These are phyloP conservation scores for Cyclura pinguis DNA, from an alignment of 2,797 vertebrate genomes.

Conservation along the genomic window DNA sequence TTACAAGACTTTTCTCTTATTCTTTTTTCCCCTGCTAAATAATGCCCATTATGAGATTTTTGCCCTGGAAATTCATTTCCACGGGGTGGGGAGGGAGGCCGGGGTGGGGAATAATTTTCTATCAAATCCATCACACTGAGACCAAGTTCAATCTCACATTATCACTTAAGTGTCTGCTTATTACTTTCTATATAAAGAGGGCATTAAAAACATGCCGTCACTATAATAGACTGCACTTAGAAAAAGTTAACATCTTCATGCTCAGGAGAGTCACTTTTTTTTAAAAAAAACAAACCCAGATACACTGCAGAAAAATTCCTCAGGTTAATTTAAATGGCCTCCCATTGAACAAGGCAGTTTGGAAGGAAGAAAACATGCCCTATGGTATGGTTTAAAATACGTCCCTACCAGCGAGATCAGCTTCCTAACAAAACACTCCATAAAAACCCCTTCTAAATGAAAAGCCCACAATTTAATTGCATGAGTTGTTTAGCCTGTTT, in stretches of 20 bases:
- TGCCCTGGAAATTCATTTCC: neutral
- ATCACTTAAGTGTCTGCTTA: rapidly evolving
- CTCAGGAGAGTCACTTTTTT: neutral
- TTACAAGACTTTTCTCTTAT: rapidly evolving
- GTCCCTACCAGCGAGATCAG: neutral
- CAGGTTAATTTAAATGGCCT: constrained; percentile 55
- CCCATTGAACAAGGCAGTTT: constrained; percentile 24
- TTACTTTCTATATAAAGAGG: neutral
- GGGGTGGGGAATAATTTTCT: neutral
- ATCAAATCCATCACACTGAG: rapidly evolving
- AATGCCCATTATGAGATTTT: constrained; percentile 21
- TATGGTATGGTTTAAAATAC: constrained; percentile 60
- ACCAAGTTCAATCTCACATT: constrained; percentile 12
- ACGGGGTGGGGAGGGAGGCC: neutral
- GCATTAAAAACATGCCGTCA: constrained; percentile 12
- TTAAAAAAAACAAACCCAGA: neutral
- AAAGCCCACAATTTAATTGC: constrained; percentile 70
- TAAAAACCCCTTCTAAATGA: constrained; percentile 71
- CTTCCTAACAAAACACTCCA: constrained; percentile 6
- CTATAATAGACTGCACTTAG: constrained; percentile 2
- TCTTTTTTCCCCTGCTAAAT: neutral
- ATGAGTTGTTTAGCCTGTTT: constrained; percentile 34
- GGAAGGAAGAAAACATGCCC: constrained; percentile 60
- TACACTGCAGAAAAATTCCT: neutral
- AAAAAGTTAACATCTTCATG: neutral